Conservation (phyloP, 2,113 vertebrate species). For the Lagopus muta region DNA sequence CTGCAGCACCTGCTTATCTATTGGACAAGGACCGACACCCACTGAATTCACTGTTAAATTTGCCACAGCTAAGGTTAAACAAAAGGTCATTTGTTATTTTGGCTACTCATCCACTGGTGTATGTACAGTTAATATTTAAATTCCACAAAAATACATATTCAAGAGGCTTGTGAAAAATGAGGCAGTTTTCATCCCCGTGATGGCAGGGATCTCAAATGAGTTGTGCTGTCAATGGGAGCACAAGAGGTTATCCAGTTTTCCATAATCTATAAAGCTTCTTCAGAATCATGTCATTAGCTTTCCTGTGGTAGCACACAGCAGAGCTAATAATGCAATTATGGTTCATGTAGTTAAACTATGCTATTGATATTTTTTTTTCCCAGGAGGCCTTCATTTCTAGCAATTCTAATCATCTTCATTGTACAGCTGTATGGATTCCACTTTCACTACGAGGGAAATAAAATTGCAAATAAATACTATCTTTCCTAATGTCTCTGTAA, state of each 20-base stretch:
- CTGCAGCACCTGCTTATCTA: not conserved
- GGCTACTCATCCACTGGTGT: not conserved
- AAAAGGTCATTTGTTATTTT: not conserved
- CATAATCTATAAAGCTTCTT: conserved; percentile 66
- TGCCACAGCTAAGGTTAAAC: not conserved
- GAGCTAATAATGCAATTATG: conserved; percentile 68
- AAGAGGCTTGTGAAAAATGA: conserved; percentile 34
- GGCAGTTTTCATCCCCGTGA: not conserved
- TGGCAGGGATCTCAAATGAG: conserved; percentile 24
- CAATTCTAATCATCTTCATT: conserved; percentile 54
- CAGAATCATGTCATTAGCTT: conserved; percentile 68
- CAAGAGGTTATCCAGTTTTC: conserved; percentile 62
- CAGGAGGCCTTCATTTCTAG: conserved; percentile 59
- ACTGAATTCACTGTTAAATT: not conserved
- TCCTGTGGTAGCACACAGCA: conserved; percentile 40
- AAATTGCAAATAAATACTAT: conserved; percentile 57
- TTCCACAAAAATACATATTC: not conserved
- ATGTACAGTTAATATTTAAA: not conserved
- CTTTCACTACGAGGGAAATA: conserved; percentile 40
- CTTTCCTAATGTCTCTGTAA: conserved; percentile 46
- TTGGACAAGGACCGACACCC: not conserved
- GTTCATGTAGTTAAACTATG: conserved; percentile 67
- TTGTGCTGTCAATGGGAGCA: conserved; percentile 44
- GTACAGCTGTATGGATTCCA: conserved; percentile 48
- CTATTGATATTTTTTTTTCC: conserved; percentile 72